Base-by-base conservation (phyloP, 2,888 invertebrate species). In the Caenorhabditis zanzibari region DNA sequence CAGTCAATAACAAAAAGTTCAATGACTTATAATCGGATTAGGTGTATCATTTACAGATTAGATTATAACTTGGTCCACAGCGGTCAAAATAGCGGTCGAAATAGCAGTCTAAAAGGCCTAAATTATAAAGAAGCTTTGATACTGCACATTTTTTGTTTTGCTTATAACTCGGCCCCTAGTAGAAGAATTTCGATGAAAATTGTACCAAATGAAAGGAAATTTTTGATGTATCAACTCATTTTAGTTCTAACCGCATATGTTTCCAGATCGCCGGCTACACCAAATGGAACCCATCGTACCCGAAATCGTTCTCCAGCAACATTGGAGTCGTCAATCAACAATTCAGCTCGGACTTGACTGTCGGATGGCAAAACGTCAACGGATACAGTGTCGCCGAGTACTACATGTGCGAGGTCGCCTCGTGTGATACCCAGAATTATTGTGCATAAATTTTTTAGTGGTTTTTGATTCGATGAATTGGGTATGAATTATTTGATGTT, bases 321-420 rank as follows among this genome's bases (percentile, higher is more conserved):
- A 56, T 38, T 14, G 68, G 72, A 10, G 83, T 83, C 14, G 19
- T 79, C 22, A 61, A 83, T 5, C 61, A 72, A 16, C 83, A 83
- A 58, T 52, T 58, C 26, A 61, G 79, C 32, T 56, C 74, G 14
- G 56, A 54, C 10, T 32, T 66, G 4, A 19, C 52, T 1, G 79
- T 79, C 58, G 83, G 83, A 56, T 83, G 83, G 83, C 79, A 79
- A 38, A 83, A 79, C 49, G 54, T 71, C 56, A 83, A 74, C 38
- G 49, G 41, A 26, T 83, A 77, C 74, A 73, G 69, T 32, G 83
- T 75, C 14, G 59, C 83, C 16, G 72, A 79, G 66, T 47, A 79
- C 52, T 83, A 83, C 64, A 28, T 79, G 28, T 83, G 83, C 44
- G 83, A 83, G 49, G 59, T 68, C 16, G 58, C 69, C 24, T 74